phyloP scores from a whole-genome alignment of 1,140 invertebrate species.

The Neotoxoptera formosana region DNA sequence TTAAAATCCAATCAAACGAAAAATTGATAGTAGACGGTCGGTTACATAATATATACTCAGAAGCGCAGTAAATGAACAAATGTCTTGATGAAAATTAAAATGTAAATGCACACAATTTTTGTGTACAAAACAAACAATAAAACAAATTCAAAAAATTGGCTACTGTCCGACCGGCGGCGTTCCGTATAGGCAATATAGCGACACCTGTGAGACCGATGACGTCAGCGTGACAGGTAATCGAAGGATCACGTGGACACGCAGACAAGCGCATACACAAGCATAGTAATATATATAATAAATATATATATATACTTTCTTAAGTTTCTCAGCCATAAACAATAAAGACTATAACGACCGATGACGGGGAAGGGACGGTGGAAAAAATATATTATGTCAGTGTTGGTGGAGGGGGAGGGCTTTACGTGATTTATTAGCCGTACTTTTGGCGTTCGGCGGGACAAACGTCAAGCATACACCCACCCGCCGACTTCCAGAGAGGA shows the following conservation, averaged over 20 bases:
- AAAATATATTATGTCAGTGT: slow-evolving; percentile 41
- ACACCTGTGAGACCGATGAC: neutral
- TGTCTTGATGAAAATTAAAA: neutral
- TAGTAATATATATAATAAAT: neutral
- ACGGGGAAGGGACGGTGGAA: neutral
- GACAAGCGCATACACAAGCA: neutral
- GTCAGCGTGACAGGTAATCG: neutral
- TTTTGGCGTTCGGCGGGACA: slow-evolving; percentile 39
- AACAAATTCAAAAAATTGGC: neutral
- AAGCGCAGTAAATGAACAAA: neutral
- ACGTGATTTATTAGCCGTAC: slow-evolving; percentile 53
- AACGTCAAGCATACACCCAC: slow-evolving; percentile 13
- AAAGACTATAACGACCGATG: neutral
- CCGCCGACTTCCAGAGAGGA: neutral
- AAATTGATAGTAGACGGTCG: neutral
- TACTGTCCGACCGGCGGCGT: neutral
- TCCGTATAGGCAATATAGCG: slow-evolving; percentile 23
- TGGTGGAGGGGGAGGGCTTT: neutral
- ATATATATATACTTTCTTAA: slow-evolving; percentile 22
- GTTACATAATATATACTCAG: neutral
- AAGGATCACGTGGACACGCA: neutral
- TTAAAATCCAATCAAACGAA: neutral
- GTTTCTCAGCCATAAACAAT: slow-evolving; percentile 12
- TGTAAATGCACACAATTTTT: neutral
- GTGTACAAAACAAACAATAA: neutral